phyloP scores from a whole-genome alignment of 2,797 vertebrate species.

The Paramormyrops hopkinsi region DNA sequence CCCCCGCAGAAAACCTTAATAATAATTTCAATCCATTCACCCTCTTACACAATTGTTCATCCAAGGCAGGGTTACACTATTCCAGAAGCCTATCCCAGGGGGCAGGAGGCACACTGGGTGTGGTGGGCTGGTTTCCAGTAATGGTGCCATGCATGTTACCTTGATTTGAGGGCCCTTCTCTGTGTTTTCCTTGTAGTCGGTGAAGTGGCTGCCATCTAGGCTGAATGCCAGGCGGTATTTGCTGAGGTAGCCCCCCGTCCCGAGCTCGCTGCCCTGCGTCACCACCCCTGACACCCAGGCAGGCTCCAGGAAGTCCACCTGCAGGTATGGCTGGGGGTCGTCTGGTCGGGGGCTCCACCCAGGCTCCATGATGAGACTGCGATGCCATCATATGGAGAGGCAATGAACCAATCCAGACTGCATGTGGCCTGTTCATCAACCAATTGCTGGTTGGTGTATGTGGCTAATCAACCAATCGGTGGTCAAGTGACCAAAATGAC shows the following conservation, averaged over 20 bases:
- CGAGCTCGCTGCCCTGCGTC: constrained; percentile 63
- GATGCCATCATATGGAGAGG: background rate
- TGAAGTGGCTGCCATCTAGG: constrained; percentile 51
- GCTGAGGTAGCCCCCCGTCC: constrained; percentile 60
- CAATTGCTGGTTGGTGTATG: background rate
- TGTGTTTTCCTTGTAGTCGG: constrained; percentile 53
- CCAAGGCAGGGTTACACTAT: background rate
- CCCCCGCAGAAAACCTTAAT: background rate
- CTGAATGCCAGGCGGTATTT: constrained; percentile 66
- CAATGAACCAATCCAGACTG: background rate
- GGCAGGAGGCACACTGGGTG: background rate
- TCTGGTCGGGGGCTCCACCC: constrained; percentile 70
- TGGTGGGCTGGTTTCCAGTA: background rate
- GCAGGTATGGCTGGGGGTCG: constrained; percentile 65
- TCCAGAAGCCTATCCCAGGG: background rate
- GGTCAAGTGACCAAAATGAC: background rate
- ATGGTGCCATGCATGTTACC: constrained; percentile 42
- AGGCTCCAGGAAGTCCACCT: constrained; percentile 72
- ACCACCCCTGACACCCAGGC: constrained; percentile 69
- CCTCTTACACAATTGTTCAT: background rate
- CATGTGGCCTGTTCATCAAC: background rate
- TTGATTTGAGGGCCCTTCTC: constrained; percentile 41
- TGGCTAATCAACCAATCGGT: background rate
- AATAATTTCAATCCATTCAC: background rate
- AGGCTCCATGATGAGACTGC: constrained; percentile 65